phyloP scores from a whole-genome alignment of 2,797 vertebrate species.

The Lates japonicus region DNA sequence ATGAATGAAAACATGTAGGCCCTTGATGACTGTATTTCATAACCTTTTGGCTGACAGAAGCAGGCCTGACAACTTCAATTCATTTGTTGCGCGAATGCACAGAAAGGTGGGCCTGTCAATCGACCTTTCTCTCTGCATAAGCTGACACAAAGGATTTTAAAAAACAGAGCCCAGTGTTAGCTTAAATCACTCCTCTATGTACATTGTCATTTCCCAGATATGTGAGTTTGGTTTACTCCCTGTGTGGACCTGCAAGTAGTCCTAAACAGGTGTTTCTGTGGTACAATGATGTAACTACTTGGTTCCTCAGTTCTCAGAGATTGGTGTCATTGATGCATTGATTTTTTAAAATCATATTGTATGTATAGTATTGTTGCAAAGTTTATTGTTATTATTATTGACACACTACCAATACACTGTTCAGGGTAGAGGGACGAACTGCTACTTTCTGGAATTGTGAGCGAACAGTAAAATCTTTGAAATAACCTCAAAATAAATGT shows the following conservation, averaged over 20 bases:
- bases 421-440: slow-evolving; percentile 10
- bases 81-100: slow-evolving; percentile 48
- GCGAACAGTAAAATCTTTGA: not conserved
- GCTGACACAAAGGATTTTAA: slow-evolving; percentile 56
- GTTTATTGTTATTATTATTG: not conserved
- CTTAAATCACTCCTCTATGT: slow-evolving; percentile 62
- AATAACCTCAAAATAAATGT: not conserved
- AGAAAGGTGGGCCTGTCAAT: slow-evolving; percentile 61
- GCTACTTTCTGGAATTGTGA: slow-evolving; percentile 3
- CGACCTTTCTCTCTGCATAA: slow-evolving; percentile 29
- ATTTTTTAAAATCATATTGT: too few relatives aligned
- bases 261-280: slow-evolving; percentile 69
- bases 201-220: slow-evolving; percentile 33
- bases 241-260: slow-evolving; percentile 66
- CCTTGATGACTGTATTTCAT: slow-evolving; percentile 63
- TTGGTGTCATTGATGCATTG: too few relatives aligned
- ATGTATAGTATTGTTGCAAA: too few relatives aligned
- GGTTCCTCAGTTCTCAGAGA: too few relatives aligned
- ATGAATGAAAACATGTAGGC: slow-evolving; percentile 64
- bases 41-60: slow-evolving; percentile 43
- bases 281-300: not conserved
- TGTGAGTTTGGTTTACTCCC: slow-evolving; percentile 68
- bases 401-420: slow-evolving; percentile 14
- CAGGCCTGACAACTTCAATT: slow-evolving; percentile 57
- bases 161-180: slow-evolving; percentile 56